These are phyloP conservation scores for Holothuria scabra DNA, from an alignment of 53 echinoderm and acorn worm genomes.

Conservation along the genomic window DNA sequence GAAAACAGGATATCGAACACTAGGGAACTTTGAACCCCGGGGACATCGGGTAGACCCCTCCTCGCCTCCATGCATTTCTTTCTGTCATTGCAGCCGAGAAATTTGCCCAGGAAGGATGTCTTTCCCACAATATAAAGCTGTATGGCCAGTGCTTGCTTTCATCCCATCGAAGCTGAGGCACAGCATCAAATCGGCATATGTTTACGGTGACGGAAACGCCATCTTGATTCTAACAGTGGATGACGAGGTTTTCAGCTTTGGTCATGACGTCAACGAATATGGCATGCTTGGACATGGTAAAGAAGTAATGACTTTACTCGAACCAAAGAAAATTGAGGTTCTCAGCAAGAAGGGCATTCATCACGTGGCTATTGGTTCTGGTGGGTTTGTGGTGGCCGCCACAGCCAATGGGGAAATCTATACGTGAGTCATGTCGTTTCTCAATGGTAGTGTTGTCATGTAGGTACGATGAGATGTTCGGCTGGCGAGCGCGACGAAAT, in stretches of 20 bases:
- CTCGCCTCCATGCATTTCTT: too few relatives aligned
- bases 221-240: slow-evolving; percentile 11
- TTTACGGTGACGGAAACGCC: slow-evolving; percentile 38
- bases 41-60: too few relatives aligned
- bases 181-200: slow-evolving; percentile 11
- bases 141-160: slow-evolving; percentile 32
- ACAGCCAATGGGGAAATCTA: slow-evolving; percentile 35
- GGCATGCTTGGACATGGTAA: slow-evolving; percentile 30
- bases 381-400: slow-evolving; percentile 1
- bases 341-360: slow-evolving; percentile 41
- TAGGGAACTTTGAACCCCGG: too few relatives aligned
- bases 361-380: neutral
- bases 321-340: slow-evolving; percentile 40
- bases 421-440: neutral
- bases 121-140: slow-evolving; percentile 1
- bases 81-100: too few relatives aligned
- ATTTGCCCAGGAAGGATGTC: neutral
- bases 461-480: too few relatives aligned
- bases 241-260: slow-evolving; percentile 33
- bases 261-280: neutral
- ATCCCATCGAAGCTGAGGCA: slow-evolving; percentile 19
- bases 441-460: too few relatives aligned
- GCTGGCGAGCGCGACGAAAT: too few relatives aligned
- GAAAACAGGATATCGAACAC: too few relatives aligned
- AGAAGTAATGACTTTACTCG: neutral